Evolutionary conservation across 1,140 invertebrate genomes (phyloP).

Genomic region (Atta colombica): DNA sequence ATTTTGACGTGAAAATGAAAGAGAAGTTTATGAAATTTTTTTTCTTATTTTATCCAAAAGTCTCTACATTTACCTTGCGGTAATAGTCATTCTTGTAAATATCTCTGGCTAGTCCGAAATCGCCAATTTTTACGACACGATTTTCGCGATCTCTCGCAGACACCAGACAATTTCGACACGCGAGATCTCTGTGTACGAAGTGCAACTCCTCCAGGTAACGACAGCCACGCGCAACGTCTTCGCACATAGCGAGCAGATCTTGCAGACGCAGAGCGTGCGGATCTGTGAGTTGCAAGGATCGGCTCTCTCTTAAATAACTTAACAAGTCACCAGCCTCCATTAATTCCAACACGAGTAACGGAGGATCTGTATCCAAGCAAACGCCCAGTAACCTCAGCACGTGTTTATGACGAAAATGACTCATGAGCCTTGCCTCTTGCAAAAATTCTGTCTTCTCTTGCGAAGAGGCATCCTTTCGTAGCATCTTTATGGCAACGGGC

Average conservation of each 20-base stretch:
- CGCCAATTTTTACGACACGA: slow-evolving; percentile 97
- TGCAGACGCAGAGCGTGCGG: slow-evolving; percentile 90
- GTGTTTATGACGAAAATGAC: slow-evolving; percentile 98
- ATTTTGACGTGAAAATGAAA: not conserved
- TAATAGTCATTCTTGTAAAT: slow-evolving; percentile 99
- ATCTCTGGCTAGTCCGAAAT: slow-evolving; percentile 97
- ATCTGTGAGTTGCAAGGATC: slow-evolving; percentile 87
- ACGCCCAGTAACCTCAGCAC: slow-evolving; percentile 97
- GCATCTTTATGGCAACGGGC: slow-evolving; percentile 89
- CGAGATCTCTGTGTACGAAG: slow-evolving; percentile 98
- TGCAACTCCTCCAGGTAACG: slow-evolving; percentile 97
- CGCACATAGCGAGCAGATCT: slow-evolving; percentile 96
- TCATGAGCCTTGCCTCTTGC: slow-evolving; percentile 99
- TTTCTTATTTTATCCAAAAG: not conserved
- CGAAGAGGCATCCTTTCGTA: slow-evolving; percentile 96
- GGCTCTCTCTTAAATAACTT: slow-evolving; percentile 93
- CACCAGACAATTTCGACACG: slow-evolving; percentile 97
- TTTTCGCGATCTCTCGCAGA: slow-evolving; percentile 90
- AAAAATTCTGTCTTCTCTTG: slow-evolving; percentile 97
- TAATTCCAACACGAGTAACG: slow-evolving; percentile 97
- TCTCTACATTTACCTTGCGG: slow-evolving; percentile 92
- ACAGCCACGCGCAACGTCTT: slow-evolving; percentile 97
- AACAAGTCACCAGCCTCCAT: slow-evolving; percentile 99
- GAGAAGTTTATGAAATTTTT: not conserved
- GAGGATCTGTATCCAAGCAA: slow-evolving; percentile 96